Evolutionary conservation across 2,888 invertebrate species (phyloP).

Genomic region (Galerucella nymphaeae): DNA sequence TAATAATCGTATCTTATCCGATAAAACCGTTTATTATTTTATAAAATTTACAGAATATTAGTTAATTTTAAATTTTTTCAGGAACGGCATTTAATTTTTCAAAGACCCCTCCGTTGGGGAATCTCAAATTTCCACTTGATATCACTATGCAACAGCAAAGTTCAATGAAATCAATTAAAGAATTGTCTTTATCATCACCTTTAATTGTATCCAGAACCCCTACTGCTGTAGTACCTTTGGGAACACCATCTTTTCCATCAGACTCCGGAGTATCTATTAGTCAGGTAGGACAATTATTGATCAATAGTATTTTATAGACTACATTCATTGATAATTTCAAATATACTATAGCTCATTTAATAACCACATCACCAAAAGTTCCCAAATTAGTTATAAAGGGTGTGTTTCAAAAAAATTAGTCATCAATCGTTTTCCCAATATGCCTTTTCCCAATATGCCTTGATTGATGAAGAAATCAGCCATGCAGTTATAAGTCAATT

Average conservation of each 20-base stretch:
- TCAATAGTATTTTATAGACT: neutral
- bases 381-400: too few species aligned
- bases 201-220: conserved; percentile 48
- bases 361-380: too few species aligned
- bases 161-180: conserved; percentile 26
- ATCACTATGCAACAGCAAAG: conserved; percentile 14
- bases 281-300: conserved; percentile 54
- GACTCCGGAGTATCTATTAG: conserved; percentile 62
- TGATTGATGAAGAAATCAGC: too few species aligned
- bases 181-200: conserved; percentile 45
- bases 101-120: conserved; percentile 7
- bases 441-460: too few species aligned
- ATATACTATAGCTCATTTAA: too few species aligned
- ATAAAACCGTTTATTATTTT: neutral
- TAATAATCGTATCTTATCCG: too few species aligned
- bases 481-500: too few species aligned
- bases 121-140: conserved; percentile 33
- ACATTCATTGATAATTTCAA: neutral
- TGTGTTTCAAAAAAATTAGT: too few species aligned
- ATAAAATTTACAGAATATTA: too few species aligned
- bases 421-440: too few species aligned
- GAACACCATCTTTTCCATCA: conserved; percentile 55
- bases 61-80: neutral
- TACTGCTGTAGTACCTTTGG: conserved; percentile 32
- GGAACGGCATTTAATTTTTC: conserved; percentile 14